phyloP scores from a whole-genome alignment of 2,113 vertebrate species.

The Tetraodon nigroviridis region DNA sequence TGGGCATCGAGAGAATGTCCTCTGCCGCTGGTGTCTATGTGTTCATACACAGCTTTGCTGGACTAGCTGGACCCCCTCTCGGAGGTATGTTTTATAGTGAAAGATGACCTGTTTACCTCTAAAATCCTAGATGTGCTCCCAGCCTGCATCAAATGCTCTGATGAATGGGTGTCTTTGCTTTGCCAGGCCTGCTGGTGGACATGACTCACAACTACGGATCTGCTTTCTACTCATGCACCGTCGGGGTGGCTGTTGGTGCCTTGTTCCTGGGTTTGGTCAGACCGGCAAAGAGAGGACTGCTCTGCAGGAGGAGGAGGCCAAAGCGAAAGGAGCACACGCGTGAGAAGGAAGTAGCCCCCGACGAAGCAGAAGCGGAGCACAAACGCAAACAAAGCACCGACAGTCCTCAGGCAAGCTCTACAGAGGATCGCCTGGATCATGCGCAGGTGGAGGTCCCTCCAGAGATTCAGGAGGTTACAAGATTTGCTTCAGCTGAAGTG shows the following conservation, averaged over 20 bases:
- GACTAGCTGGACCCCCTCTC: conserved; percentile 91
- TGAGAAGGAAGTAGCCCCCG: not conserved
- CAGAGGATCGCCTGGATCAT: conserved; percentile 68
- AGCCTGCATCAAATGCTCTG: not conserved
- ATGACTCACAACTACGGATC: conserved; percentile 85
- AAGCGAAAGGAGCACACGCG: not conserved
- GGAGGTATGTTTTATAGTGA: conserved; percentile 78
- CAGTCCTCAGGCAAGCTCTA: conserved; percentile 69
- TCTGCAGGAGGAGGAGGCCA: conserved; percentile 49
- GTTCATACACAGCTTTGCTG: conserved; percentile 92
- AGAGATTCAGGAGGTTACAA: conserved; percentile 9
- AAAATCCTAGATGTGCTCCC: not conserved
- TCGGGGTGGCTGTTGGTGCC: conserved; percentile 80
- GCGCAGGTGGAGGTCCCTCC: conserved; percentile 1
- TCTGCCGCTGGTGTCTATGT: conserved; percentile 91
- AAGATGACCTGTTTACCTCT: too few relatives aligned
- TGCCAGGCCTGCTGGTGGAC: conserved; percentile 87
- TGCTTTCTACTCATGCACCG: conserved; percentile 92
- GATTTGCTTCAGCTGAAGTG: conserved; percentile 10
- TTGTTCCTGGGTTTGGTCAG: conserved; percentile 84
- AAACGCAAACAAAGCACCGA: not conserved
- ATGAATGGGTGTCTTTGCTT: conserved; percentile 11
- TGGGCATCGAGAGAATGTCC: conserved; percentile 88
- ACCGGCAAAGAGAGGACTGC: conserved; percentile 79
- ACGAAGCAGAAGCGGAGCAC: conserved; percentile 15